phyloP scores from a whole-genome alignment of 2,888 invertebrate species.

The Protodeltote pygarga region DNA sequence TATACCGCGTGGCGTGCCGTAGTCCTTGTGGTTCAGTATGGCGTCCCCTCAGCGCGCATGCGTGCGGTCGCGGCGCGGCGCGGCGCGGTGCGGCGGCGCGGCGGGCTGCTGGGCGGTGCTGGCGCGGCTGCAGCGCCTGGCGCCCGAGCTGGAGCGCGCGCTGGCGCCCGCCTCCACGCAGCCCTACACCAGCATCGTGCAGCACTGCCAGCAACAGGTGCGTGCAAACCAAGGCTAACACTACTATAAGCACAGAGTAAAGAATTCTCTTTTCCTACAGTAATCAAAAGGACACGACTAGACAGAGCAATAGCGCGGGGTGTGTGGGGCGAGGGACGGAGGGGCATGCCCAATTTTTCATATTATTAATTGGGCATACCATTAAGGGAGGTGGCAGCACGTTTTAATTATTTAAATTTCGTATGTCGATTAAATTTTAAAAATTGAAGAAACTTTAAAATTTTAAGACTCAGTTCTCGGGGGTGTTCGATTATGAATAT shows the following conservation, averaged over 20 bases:
- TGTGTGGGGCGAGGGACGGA: too few relatives aligned
- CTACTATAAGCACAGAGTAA: not conserved
- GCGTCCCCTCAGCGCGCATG: conserved; percentile 59
- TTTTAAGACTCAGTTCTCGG: too few relatives aligned
- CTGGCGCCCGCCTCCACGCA: conserved; percentile 59
- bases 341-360: too few relatives aligned
- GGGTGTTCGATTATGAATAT: too few relatives aligned
- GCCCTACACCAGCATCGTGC: conserved; percentile 56
- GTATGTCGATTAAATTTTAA: too few relatives aligned
- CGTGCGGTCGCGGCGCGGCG: conserved; percentile 57
- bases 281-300: too few relatives aligned
- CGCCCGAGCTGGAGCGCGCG: conserved; percentile 68
- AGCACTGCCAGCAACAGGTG: conserved; percentile 65
- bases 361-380: too few relatives aligned
- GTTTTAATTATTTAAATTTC: too few relatives aligned
- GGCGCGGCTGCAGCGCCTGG: conserved; percentile 70
- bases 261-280: not conserved
- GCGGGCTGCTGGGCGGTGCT: conserved; percentile 74
- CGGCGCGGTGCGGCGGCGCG: conserved; percentile 60
- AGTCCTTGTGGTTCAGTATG: not conserved
- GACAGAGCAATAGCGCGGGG: too few relatives aligned
- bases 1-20: too few relatives aligned
- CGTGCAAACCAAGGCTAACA: conserved; percentile 9
- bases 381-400: too few relatives aligned
- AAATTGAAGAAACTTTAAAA: too few relatives aligned